A percentile compares a stretch with the other conserved stretches of the same genome.
Evolutionary conservation across 2,113 vertebrate genomes (phyloP).

Genomic region (Pygoscelis adeliae): DNA sequence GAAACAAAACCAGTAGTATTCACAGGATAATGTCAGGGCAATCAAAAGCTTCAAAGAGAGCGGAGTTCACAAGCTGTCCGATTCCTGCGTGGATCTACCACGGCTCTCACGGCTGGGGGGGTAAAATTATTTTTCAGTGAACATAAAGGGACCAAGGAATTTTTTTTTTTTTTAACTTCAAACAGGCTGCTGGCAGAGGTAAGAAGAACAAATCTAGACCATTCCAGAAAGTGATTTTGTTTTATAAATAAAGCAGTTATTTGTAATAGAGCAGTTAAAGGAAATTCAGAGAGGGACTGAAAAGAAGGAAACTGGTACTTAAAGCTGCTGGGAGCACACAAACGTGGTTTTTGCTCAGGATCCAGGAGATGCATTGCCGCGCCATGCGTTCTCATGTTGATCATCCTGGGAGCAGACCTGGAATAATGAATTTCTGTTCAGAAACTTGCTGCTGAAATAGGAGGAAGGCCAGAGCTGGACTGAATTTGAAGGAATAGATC

Average conservation of each 20-base stretch:
- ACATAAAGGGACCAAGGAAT: not conserved
- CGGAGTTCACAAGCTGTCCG: not conserved
- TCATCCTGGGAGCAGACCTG: not conserved
- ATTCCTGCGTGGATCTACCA: not conserved
- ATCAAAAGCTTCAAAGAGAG: not conserved
- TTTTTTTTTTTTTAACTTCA: not conserved
- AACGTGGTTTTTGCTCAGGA: not conserved
- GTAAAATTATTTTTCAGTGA: not conserved
- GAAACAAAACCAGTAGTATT: not conserved
- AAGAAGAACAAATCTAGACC: not conserved
- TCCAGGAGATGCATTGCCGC: fast-evolving
- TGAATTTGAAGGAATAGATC: not conserved
- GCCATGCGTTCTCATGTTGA: fast-evolving
- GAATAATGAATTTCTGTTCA: not conserved
- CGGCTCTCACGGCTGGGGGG: fast-evolving
- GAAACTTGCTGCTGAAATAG: not conserved
- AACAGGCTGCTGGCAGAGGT: not conserved
- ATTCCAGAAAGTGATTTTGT: not conserved
- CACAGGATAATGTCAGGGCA: not conserved
- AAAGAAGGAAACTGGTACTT: not conserved
- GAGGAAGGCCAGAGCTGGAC: not conserved
- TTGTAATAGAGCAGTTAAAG: not conserved
- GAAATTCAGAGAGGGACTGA: not conserved
- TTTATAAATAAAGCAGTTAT: not conserved
- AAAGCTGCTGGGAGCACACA: not conserved